A percentile compares a stretch with the other conserved stretches of the same genome.
Conservation (phyloP, 2,888 invertebrate genomes). For the Plebejus melissa region DNA sequence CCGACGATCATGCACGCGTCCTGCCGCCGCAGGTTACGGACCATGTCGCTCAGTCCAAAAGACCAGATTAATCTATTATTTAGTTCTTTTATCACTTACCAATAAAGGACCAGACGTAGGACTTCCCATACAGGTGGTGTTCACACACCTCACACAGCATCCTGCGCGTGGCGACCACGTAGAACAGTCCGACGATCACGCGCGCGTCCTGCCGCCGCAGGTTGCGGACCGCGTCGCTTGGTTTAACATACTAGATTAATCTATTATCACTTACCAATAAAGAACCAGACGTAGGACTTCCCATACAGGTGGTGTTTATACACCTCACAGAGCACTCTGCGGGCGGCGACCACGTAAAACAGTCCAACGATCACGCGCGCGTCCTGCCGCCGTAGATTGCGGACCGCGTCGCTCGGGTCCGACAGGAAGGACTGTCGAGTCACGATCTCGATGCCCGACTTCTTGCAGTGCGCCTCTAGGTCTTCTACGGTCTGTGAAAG, state of each 20-base stretch:
- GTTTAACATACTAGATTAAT: no score
- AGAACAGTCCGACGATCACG: slow-evolving; percentile 98
- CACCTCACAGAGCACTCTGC: slow-evolving; percentile 97
- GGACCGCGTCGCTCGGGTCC: slow-evolving; percentile 97
- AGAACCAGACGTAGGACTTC: slow-evolving; percentile 98
- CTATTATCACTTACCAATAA: slow-evolving; percentile 91
- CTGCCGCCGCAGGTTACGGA: slow-evolving; percentile 84
- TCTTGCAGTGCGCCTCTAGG: slow-evolving; percentile 94
- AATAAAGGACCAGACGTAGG: slow-evolving; percentile 99
- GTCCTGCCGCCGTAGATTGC: slow-evolving; percentile 96
- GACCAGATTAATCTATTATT: slow-evolving; percentile 67
- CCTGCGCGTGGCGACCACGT: slow-evolving; percentile 96
- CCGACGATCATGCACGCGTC: slow-evolving; percentile 99
- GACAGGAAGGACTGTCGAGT: slow-evolving; percentile 98
- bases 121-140: slow-evolving; percentile 94
- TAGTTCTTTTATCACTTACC: no score
- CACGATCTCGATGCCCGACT: slow-evolving; percentile 95
- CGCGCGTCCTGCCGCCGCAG: slow-evolving; percentile 96
- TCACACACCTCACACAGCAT: slow-evolving; percentile 98
- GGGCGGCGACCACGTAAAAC: slow-evolving; percentile 98
- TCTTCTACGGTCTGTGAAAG: slow-evolving; percentile 94
- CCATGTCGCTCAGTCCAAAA: no score
- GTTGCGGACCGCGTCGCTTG: no score
- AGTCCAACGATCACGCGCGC: slow-evolving; percentile 98
- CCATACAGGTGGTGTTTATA: slow-evolving; percentile 96